Evolutionary conservation across 2,113 vertebrate species (phyloP).

Genomic region (Seriola quinqueradiata): DNA sequence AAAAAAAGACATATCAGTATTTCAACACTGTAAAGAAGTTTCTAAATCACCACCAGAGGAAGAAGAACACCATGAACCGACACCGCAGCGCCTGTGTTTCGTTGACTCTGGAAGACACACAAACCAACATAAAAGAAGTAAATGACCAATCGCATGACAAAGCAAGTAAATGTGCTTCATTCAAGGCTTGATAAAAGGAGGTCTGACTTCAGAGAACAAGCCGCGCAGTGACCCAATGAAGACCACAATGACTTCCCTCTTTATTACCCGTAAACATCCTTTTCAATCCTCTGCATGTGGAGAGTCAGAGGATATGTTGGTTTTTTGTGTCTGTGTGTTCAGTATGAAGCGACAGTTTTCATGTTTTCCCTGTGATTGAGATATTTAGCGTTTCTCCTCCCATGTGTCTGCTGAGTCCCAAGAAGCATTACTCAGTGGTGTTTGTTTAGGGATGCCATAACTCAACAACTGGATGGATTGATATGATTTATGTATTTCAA

Average conservation of each 20-base stretch:
- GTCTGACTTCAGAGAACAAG: constrained; percentile 37
- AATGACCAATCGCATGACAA: constrained; percentile 40
- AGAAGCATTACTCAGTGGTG: not conserved
- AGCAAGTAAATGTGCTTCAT: constrained; percentile 51
- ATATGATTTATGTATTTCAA: too few relatives aligned
- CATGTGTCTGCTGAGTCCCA: not conserved
- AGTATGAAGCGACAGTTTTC: not conserved
- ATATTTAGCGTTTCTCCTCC: too few relatives aligned
- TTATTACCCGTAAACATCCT: constrained; percentile 58
- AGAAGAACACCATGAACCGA: not conserved
- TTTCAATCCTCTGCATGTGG: constrained; percentile 33
- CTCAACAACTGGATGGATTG: not conserved
- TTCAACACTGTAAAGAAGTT: not conserved
- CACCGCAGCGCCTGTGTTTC: constrained; percentile 10
- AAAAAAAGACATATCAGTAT: not conserved
- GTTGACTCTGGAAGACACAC: constrained; percentile 25
- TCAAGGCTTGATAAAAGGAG: constrained; percentile 49
- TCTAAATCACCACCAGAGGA: not conserved
- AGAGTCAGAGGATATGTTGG: not conserved
- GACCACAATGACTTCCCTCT: constrained; percentile 44
- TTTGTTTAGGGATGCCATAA: too few relatives aligned
- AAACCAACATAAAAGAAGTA: constrained; percentile 29
- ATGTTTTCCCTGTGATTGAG: too few relatives aligned
- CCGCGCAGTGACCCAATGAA: constrained; percentile 22
- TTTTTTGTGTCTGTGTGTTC: not conserved